These are phyloP conservation scores for Stenodera caucasica DNA, from an alignment of 2,888 invertebrate genomes.

Conservation along the genomic window DNA sequence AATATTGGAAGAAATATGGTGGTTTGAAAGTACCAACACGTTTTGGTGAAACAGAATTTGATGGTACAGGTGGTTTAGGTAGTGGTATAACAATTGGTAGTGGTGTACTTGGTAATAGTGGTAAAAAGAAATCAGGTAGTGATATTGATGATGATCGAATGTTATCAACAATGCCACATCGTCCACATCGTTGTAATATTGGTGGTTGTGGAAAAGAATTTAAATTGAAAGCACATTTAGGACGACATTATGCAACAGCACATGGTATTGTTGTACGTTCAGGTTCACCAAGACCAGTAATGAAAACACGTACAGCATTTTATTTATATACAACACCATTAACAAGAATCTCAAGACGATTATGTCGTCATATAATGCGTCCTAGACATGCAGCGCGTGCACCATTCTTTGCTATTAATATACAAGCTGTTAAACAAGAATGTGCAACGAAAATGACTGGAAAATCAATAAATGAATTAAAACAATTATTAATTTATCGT, in stretches of 20 bases:
- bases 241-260: constrained; percentile 90
- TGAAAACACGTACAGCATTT: constrained; percentile 97
- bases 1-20: constrained; percentile 98
- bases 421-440: constrained; percentile 78
- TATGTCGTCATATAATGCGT: constrained; percentile 80
- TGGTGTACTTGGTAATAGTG: constrained; percentile 39
- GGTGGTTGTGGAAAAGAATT: constrained; percentile 94
- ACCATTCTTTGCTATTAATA: constrained; percentile 78
- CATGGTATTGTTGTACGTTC: constrained; percentile 78
- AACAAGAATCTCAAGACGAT: constrained; percentile 84
- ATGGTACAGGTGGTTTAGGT: constrained; percentile 34
- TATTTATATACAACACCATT: constrained; percentile 90
- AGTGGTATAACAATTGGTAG: neutral
- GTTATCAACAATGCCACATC: constrained; percentile 62
- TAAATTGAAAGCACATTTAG: constrained; percentile 91
- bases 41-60: constrained; percentile 57
- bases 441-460: constrained; percentile 67
- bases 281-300: constrained; percentile 85
- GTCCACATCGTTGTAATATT: constrained; percentile 87
- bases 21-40: constrained; percentile 82
- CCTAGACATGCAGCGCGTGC: constrained; percentile 87
- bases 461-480: constrained; percentile 60
- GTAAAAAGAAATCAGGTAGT: constrained; percentile 52
- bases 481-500: constrained; percentile 60
- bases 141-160: constrained; percentile 60